Evolutionary conservation across 2,888 invertebrate genomes (phyloP).

Genomic region (Glaucopsyche alexis): DNA sequence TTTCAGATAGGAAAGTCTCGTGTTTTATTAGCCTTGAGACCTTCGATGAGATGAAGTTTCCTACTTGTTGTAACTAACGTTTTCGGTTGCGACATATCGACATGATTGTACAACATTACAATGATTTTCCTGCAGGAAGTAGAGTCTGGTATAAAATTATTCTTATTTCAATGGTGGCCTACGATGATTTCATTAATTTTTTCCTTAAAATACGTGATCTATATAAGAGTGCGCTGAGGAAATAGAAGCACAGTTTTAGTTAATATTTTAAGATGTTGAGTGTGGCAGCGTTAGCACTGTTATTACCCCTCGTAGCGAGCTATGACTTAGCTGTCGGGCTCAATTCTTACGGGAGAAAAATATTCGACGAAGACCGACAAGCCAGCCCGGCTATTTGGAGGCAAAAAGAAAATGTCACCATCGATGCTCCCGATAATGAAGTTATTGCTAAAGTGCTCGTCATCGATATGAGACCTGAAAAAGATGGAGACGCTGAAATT

Average conservation of each 20-base stretch:
- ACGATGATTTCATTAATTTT: constrained; percentile 56
- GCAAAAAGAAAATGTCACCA: constrained; percentile 54
- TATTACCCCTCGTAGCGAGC: constrained; percentile 48
- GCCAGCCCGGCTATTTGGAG: constrained; percentile 65
- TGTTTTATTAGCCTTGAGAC: neutral
- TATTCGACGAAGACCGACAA: constrained; percentile 57
- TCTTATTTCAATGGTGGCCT: constrained; percentile 51
- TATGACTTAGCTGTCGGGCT: constrained; percentile 55
- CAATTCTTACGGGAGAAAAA: constrained; percentile 49
- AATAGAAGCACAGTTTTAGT: constrained; percentile 50
- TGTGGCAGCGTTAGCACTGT: constrained; percentile 39
- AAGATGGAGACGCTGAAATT: constrained; percentile 63
- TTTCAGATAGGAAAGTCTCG: neutral
- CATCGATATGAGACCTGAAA: constrained; percentile 59
- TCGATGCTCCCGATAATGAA: constrained; percentile 53
- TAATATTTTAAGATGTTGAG: constrained; percentile 50
- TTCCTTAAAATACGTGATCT: constrained; percentile 56
- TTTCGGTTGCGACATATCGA: constrained; percentile 37
- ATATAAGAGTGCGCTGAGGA: constrained; percentile 53
- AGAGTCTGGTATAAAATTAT: constrained; percentile 53
- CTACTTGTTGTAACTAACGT: neutral
- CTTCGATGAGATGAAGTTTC: neutral
- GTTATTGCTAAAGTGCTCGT: constrained; percentile 57
- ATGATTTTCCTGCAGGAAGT: constrained; percentile 69
- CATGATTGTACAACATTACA: constrained; percentile 46